Percentiles rank a stretch among this genome's conserved stretches.
These are phyloP conservation scores for Propithecus coquereli DNA, from an alignment of 2,113 vertebrate genomes.

Conservation along the genomic window DNA sequence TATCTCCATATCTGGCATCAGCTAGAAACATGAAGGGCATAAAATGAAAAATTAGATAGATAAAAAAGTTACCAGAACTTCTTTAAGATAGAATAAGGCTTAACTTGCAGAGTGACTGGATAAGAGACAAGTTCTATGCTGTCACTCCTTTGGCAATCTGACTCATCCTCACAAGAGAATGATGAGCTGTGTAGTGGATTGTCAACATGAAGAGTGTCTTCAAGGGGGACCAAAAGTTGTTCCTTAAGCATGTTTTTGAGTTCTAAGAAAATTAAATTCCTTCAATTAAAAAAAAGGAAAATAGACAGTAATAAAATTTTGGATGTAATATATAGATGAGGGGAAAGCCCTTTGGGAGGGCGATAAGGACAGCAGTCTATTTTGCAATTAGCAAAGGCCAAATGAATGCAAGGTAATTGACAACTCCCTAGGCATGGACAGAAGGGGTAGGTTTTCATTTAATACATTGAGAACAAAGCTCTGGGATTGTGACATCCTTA, in stretches of 20 bases:
- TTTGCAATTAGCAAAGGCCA: constrained; percentile 45
- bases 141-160: rapidly evolving
- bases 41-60: background rate
- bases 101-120: background rate
- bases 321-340: background rate
- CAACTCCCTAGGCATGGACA: background rate
- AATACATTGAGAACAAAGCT: constrained; percentile 5
- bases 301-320: background rate
- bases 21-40: background rate
- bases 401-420: background rate
- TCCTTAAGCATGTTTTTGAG: background rate
- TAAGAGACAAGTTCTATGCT: background rate
- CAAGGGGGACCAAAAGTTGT: background rate
- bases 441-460: background rate
- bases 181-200: background rate
- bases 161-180: background rate
- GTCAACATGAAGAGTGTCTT: background rate
- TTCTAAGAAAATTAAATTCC: background rate
- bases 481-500: constrained; percentile 21
- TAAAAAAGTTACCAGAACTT: background rate
- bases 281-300: background rate
- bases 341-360: background rate
- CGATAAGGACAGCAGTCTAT: background rate
- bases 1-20: background rate
- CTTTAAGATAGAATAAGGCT: background rate